Evolutionary conservation across 92 coral and sea anemone genomes (phyloP).

Genomic region (Zoanthus solanderi): DNA sequence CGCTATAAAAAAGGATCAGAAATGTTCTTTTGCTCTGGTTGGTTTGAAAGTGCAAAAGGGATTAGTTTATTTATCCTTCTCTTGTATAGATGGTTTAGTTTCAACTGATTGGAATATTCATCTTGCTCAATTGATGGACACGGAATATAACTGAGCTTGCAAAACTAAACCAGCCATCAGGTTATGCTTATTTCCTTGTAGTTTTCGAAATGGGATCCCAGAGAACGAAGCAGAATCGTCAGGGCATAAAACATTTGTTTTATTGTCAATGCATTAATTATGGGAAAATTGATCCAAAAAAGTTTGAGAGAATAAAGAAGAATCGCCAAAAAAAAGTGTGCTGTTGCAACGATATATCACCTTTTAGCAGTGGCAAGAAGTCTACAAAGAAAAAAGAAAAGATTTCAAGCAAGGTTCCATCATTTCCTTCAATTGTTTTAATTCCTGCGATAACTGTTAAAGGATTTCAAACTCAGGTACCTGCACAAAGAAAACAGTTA

Average conservation of each 20-base stretch:
- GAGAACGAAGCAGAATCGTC: background rate
- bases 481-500: background rate
- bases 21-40: too few species aligned
- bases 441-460: background rate
- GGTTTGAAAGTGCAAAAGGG: too few species aligned
- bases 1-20: too few species aligned
- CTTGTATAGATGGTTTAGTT: background rate
- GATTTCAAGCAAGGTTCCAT: background rate
- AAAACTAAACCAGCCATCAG: background rate
- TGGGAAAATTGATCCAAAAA: slow-evolving; percentile 38
- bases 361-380: slow-evolving; percentile 12
- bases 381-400: background rate
- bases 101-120: background rate
- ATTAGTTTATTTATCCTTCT: background rate
- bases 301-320: slow-evolving; percentile 20
- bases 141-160: background rate
- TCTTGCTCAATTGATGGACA: background rate
- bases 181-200: background rate
- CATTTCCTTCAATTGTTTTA: slow-evolving; percentile 8
- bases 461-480: background rate
- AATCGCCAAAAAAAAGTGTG: slow-evolving; percentile 17
- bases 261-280: slow-evolving; percentile 33
- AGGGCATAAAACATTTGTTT: slow-evolving; percentile 1
- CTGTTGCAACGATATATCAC: slow-evolving; percentile 6
- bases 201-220: background rate